Evolutionary conservation across 2,797 vertebrate genomes (phyloP), one percentile per base, ranked within the genome.

Genomic region (Notolepis coatsorum): DNA sequence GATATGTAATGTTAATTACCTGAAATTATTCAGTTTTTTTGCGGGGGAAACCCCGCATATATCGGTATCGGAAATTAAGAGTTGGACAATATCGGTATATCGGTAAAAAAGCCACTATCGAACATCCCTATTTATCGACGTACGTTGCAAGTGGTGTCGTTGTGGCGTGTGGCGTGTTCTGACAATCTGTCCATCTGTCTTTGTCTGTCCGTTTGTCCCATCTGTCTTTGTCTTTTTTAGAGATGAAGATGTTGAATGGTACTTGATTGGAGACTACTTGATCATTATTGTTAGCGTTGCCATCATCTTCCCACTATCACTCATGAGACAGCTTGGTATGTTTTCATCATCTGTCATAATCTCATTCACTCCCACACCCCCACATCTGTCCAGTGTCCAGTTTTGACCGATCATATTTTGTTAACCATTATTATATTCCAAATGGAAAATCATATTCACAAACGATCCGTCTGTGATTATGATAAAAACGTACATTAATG

Each of bases 301-400:
- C 80, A 84, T 99, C 84, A 97, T 99, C 78, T 92, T 99, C 28
- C 98, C 98, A 66, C 93, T 99, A 42, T 95, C 97, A 84, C 91
- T 96, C 79, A 94, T 99, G 86, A 98, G 93, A 89, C 96, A 94
- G 61, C 93, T 99, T 77, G 97, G 97, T 99, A 95, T 65, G 92
- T 88, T 78, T 73, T 43, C 54, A 33, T 27, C 8, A 43, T 55
- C 18, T 28, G 9, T 54, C 41, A 43, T 23, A 4, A 10, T 43
- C 41, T 21, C 20, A 18, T 17, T 42, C 18, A 4, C n/a, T 42
- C 8, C 68, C 1, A n/a, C n/a, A n/a, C n/a, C 5, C 3, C n/a
- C 33, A 15, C 43, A 6, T 49, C 24, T 52, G 10, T 66, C 35
- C 30, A 21, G 1, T 73, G 24, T 67, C 23, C 28, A 47, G 23